Evolutionary conservation across 2,113 vertebrate species (phyloP).

Genomic region (Paradisaea rubra): DNA sequence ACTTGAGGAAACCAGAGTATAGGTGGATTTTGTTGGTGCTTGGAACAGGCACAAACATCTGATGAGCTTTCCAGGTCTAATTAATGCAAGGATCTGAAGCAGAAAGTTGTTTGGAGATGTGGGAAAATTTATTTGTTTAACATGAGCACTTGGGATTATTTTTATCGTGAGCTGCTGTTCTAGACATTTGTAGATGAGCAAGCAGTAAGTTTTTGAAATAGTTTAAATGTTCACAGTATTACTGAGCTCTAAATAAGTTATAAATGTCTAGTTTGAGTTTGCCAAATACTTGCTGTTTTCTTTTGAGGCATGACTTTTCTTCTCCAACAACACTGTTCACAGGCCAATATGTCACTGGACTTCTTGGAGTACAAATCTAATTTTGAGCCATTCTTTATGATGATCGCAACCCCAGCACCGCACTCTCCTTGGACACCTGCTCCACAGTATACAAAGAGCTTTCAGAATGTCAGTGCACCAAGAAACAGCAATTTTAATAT

Average conservation of each 20-base stretch:
- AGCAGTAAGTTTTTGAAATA: neutral
- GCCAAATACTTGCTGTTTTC: neutral
- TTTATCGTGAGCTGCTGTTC: neutral
- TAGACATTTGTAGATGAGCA: neutral
- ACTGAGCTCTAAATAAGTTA: neutral
- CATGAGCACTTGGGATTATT: neutral
- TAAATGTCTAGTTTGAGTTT: neutral
- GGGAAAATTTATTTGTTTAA: neutral
- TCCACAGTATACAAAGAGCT: slow-evolving; percentile 87
- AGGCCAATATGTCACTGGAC: slow-evolving; percentile 93
- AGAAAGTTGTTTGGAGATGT: neutral
- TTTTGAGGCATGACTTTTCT: neutral
- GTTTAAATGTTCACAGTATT: neutral
- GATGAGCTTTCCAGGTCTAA: neutral
- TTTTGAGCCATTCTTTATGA: slow-evolving; percentile 94
- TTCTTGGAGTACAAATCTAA: slow-evolving; percentile 91
- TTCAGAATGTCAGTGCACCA: slow-evolving; percentile 83
- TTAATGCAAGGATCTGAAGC: neutral
- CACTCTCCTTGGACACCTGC: slow-evolving; percentile 94
- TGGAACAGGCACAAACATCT: neutral
- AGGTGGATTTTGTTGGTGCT: neutral
- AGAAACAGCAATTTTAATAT: slow-evolving; percentile 87
- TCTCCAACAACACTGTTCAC: slow-evolving; percentile 13
- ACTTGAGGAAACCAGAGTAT: neutral
- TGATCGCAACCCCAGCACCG: slow-evolving; percentile 93